Percentiles rank a stretch among this genome's conserved stretches.
These are phyloP conservation scores for Iphiclides podalirius DNA, from an alignment of 2,888 invertebrate genomes.

Conservation along the genomic window DNA sequence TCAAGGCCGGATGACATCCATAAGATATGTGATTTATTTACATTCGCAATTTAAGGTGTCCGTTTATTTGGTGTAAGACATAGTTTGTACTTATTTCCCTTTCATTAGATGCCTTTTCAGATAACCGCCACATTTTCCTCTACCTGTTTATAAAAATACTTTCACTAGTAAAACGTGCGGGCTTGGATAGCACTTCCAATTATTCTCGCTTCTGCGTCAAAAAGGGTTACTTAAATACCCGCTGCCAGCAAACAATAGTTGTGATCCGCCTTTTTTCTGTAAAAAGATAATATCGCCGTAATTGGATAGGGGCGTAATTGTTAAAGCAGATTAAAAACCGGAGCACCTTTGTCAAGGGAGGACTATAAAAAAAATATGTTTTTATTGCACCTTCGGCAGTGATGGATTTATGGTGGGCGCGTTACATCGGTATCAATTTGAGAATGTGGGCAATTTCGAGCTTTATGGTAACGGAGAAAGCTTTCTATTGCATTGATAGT, in stretches of 20 bases:
- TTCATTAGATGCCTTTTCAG: too few relatives aligned
- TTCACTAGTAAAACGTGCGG: too few relatives aligned
- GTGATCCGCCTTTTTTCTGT: constrained; percentile 31
- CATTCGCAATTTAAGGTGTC: too few relatives aligned
- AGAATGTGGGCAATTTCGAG: constrained; percentile 20
- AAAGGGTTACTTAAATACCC: constrained; percentile 30
- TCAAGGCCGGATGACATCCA: too few relatives aligned
- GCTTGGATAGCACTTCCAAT: too few relatives aligned
- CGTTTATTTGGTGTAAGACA: too few relatives aligned
- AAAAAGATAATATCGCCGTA: constrained; percentile 44
- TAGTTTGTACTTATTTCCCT: too few relatives aligned
- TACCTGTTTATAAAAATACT: too few relatives aligned
- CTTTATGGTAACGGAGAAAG: constrained; percentile 17
- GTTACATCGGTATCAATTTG: constrained; percentile 24
- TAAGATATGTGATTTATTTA: too few relatives aligned
- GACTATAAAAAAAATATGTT: constrained; percentile 28
- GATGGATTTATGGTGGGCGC: constrained; percentile 47
- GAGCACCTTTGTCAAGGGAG: constrained; percentile 37
- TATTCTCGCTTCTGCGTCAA: constrained; percentile 13
- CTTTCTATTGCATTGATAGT: constrained; percentile 7
- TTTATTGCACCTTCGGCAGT: constrained; percentile 39
- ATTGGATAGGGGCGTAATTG: constrained; percentile 52
- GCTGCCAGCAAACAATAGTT: constrained; percentile 37
- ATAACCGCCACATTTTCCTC: too few relatives aligned
- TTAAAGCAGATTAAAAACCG: constrained; percentile 43